Percentiles rank a stretch among this genome's conserved stretches.
phyloP scores from a whole-genome alignment of 2,888 invertebrate species.

The Hydraecia micacea region DNA sequence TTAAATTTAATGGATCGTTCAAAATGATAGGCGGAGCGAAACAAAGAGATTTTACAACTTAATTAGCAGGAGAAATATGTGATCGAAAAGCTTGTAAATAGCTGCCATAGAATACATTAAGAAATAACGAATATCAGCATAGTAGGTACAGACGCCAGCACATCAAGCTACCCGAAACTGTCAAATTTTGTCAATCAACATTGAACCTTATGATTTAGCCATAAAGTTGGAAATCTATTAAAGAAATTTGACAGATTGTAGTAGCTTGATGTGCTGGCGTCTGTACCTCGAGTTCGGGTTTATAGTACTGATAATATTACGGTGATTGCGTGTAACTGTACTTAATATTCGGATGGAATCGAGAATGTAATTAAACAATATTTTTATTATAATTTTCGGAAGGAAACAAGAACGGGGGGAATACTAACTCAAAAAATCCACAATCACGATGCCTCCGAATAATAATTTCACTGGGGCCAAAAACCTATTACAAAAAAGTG shows the following conservation, averaged over 20 bases:
- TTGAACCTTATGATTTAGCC: no score
- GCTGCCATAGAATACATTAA: neutral
- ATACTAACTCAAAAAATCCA: neutral
- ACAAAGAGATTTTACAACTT: conserved; percentile 51
- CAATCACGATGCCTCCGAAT: neutral
- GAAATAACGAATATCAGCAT: neutral
- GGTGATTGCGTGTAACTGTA: neutral
- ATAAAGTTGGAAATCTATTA: no score
- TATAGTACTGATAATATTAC: neutral
- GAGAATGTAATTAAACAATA: no score
- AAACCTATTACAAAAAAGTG: neutral
- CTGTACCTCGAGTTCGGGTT: no score
- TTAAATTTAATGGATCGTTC: conserved; percentile 53
- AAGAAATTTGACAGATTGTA: no score
- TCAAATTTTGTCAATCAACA: no score
- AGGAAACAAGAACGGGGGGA: neutral
- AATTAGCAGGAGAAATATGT: conserved; percentile 26
- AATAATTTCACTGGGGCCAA: neutral
- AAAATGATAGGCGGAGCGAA: conserved; percentile 34
- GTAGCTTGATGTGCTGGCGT: no score
- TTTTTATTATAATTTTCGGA: neutral
- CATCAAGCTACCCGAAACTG: no score
- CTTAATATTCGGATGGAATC: neutral
- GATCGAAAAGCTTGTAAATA: neutral
- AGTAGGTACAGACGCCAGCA: no score